Conservation (phyloP, 2,113 vertebrate genomes). For the Cnemophilus loriae region DNA sequence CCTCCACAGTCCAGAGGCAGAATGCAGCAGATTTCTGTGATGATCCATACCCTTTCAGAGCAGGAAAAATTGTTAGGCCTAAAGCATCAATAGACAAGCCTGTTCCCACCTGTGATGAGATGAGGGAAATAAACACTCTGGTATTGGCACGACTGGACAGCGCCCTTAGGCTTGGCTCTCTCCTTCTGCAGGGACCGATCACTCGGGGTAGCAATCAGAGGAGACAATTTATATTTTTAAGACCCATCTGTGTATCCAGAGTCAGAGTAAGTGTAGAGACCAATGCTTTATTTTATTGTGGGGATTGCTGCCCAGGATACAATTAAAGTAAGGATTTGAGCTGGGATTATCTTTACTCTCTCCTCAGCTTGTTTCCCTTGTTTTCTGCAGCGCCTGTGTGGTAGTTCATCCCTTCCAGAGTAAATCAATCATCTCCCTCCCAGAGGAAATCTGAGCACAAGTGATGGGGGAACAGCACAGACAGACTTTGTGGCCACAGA, state of each 20-base stretch:
- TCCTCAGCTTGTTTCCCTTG: not conserved
- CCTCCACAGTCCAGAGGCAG: not conserved
- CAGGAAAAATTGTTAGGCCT: not conserved
- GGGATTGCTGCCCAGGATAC: not conserved
- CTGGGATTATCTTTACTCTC: not conserved
- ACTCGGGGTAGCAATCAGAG: not conserved
- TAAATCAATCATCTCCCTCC: constrained; percentile 29
- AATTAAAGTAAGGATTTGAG: not conserved
- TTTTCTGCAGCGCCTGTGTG: not conserved
- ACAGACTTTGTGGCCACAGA: not conserved
- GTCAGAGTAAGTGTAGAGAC: not conserved
- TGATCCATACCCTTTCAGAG: not conserved
- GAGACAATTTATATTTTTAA: not conserved
- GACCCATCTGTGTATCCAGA: not conserved
- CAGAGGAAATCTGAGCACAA: constrained; percentile 26
- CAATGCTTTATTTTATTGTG: not conserved
- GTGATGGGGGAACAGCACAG: not conserved
- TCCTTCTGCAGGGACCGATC: not conserved
- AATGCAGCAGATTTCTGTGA: not conserved
- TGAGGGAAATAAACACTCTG: not conserved
- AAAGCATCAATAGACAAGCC: not conserved
- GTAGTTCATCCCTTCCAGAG: constrained; percentile 10
- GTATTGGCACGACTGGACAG: not conserved
- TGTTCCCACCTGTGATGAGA: not conserved
- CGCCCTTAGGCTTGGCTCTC: not conserved